Conservation (phyloP, 2,888 invertebrate genomes). For the Polymixis flavicincta region DNA sequence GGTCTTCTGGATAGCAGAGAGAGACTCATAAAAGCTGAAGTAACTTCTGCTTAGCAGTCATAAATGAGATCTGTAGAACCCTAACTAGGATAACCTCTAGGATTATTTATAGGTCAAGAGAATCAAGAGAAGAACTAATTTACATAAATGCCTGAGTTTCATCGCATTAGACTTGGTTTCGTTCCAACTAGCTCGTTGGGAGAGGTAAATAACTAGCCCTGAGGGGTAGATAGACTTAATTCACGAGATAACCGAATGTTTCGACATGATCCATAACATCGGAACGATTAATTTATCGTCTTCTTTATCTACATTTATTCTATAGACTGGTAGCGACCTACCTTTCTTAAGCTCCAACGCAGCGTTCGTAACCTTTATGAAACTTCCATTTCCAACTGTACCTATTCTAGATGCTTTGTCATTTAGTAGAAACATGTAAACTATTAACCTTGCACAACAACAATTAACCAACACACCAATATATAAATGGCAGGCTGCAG, state of each 20-base stretch:
- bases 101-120: neutral
- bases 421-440: neutral
- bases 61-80: neutral
- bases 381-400: neutral
- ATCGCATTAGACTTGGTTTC: neutral
- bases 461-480: neutral
- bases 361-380: neutral
- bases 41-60: neutral
- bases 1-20: neutral
- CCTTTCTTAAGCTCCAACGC: neutral
- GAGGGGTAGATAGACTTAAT: too few species aligned
- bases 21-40: neutral
- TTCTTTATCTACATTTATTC: neutral
- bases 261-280: too few species aligned
- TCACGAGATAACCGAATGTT: neutral
- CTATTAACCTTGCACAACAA: neutral
- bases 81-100: neutral
- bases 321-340: too few species aligned
- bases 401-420: neutral
- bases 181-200: slow-evolving; percentile 7
- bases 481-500: neutral
- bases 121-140: neutral
- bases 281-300: neutral
- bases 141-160: slow-evolving; percentile 1
- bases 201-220: neutral